Evolutionary conservation across 2,888 invertebrate species (phyloP), one percentile per base, ranked within the genome.

Genomic region (Nephrotoma guestfalica): DNA sequence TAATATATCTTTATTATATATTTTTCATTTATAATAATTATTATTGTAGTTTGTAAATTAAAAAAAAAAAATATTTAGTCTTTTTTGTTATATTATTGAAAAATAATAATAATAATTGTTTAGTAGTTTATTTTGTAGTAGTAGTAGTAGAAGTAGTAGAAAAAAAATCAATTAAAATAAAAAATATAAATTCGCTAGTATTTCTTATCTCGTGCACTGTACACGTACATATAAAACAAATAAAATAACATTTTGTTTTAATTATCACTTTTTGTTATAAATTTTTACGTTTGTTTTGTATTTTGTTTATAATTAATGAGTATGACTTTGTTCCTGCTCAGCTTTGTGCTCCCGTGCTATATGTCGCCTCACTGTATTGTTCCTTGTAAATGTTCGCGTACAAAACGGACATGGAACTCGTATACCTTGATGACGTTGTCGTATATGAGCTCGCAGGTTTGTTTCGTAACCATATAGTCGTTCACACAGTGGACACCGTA

Each of bases 401-500:
- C 97, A 97, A 92, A 96, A 97, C 87, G 97, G 97, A 92, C 97
- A 97, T 87, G 97, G 97, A 90, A 97, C 97, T 86, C 97, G 94
- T 90, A 97, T 97, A 89, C 97, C 97, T 92, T 97, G 97, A 92
- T 97, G 97, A 91, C 97, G 95, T 91, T 97, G 97, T 87, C 97
- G 93, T 90, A 97, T 97, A 92, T 97, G 97, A 88, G 97, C 97
- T 89, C 97, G 95, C 91, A 97, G 92, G 91, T 97, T 97, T 90
- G 97, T 97, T 93, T 97, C 97, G 92, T 97, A 97, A 88, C 97
- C 97, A 92, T 97, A 97, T 88, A 97, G 93, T 90, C 97, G 94
- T 92, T 97, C 97, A 93, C 97, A 97, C 92, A 96, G 97, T 90
- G 97, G 96, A 92, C 97, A 97, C 93, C 97, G 97, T 90, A 97